Evolutionary conservation across 2,888 invertebrate genomes (phyloP).

Genomic region (Apamea monoglypha): DNA sequence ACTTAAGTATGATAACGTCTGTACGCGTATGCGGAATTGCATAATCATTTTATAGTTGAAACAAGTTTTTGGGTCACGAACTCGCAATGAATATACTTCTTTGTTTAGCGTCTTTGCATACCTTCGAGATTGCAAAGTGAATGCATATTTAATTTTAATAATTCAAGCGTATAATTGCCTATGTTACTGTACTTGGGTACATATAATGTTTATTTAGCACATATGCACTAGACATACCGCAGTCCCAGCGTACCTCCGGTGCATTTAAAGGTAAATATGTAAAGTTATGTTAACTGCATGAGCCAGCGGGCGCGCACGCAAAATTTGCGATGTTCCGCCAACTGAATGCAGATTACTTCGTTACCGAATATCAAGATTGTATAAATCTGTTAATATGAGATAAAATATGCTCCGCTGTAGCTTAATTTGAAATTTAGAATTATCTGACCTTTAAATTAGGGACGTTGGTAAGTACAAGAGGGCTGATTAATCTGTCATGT

Average conservation of each 20-base stretch:
- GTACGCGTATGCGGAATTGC: conserved; percentile 46
- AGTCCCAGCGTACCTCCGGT: conserved; percentile 60
- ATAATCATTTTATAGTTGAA: conserved; percentile 55
- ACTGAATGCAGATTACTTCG: conserved; percentile 81
- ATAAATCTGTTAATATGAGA: conserved; percentile 64
- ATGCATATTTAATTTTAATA: conserved; percentile 30
- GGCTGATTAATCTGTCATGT: conserved; percentile 40
- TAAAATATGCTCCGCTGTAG: conserved; percentile 47
- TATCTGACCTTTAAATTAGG: conserved; percentile 34
- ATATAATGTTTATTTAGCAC: conserved; percentile 37
- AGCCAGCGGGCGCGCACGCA: conserved; percentile 74
- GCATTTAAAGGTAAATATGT: conserved; percentile 82
- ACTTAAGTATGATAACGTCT: conserved; percentile 61
- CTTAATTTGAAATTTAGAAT: conserved; percentile 54
- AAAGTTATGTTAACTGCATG: conserved; percentile 86
- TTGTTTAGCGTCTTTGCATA: conserved; percentile 44
- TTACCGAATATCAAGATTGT: conserved; percentile 72
- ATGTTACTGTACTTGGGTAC: background rate
- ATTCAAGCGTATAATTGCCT: conserved; percentile 27
- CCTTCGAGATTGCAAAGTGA: conserved; percentile 33
- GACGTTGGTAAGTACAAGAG: conserved; percentile 10
- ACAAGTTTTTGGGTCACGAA: conserved; percentile 55
- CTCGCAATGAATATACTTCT: conserved; percentile 33
- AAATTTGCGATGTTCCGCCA: conserved; percentile 77
- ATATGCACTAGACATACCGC: conserved; percentile 44